phyloP scores from a whole-genome alignment of 2,797 vertebrate species.

The Acropternis orthonyx region DNA sequence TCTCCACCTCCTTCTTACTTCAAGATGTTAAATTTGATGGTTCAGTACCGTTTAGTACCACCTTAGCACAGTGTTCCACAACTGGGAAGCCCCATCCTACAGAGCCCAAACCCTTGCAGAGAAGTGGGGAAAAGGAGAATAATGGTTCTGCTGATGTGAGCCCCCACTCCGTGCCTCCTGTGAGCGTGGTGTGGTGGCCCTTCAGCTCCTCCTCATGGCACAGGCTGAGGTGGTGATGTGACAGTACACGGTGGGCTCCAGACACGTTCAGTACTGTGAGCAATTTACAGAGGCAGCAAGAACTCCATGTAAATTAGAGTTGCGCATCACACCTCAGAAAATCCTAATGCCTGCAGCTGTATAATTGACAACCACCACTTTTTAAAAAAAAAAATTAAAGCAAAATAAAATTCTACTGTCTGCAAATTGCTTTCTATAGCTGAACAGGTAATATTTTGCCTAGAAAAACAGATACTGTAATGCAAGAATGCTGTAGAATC shows the following conservation, averaged over 20 bases:
- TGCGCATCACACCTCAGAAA: neutral
- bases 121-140: neutral
- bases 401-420: neutral
- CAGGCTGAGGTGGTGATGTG: neutral
- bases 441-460: neutral
- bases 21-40: neutral
- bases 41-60: neutral
- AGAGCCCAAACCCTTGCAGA: neutral
- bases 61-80: neutral
- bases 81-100: neutral
- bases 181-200: fast-evolving
- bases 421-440: neutral
- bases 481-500: neutral
- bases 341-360: neutral
- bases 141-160: neutral
- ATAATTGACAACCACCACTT: neutral
- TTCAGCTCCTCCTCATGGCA: neutral
- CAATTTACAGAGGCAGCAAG: neutral
- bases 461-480: neutral
- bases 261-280: neutral
- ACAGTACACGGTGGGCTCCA: neutral
- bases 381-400: neutral
- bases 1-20: neutral
- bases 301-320: neutral
- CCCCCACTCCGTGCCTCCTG: neutral